Evolutionary conservation across 2,797 vertebrate species (phyloP), one percentile per base, ranked within the genome.

Genomic region (Sebastes dallii): DNA sequence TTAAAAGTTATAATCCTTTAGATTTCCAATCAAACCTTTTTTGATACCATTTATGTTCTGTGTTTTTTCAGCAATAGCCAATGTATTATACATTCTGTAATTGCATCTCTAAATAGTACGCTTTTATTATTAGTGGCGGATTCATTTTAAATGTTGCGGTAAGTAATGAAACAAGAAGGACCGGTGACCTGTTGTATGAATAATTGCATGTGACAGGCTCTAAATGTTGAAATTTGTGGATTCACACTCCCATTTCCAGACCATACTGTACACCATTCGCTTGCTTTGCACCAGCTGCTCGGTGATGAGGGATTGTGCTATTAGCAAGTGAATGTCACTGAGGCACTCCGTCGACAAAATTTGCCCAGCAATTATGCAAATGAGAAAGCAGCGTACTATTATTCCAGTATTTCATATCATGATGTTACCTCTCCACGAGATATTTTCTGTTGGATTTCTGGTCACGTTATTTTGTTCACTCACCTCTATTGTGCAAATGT

Each of bases 361-460:
- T 0, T 67, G 59, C 32, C 80, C 60, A 74, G 14, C 39, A 85
- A 77, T 83, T 87, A 88, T 87, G 73, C 9, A 82, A 82, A 84
- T 80, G 39, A 74, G 42, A 24, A 16, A 34, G 59, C 22, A 22
- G n/a, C 3, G 1, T 68, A 36, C 13, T 25, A 24, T 76, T 82
- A 66, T 56, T 69, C 24, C 39, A 25, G 55, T 50, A 22, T 59
- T 81, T 68, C 52, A 62, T 74, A 62, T 66, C 39, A 71, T 8
- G 13, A 75, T 52, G 34, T 55, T 54, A 24, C 50, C 54, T 61
- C 75, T 55, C 34, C 29, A 46, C 24, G n/a, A 6, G 11, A 62
- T 70, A 32, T 36, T 59, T 59, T 55, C 59, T 75, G 46, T 16
- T 68, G 64, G 32, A n/a, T 64, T 52, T 70, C 32, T 54, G 42